These are phyloP conservation scores for Zaprionus lineosus DNA, from an alignment of 2,888 invertebrate species.

Conservation along the genomic window DNA sequence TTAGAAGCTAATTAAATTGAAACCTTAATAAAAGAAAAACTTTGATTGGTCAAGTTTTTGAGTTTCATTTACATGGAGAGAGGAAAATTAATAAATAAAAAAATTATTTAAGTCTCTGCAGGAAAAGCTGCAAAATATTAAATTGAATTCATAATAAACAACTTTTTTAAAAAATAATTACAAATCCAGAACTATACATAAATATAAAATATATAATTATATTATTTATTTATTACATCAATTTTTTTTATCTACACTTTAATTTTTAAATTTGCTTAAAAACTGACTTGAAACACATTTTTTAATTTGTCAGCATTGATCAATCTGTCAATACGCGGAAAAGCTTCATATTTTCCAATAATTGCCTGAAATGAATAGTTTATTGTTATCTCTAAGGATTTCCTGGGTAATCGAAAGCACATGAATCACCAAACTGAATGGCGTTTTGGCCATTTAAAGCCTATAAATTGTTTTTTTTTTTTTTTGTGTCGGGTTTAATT, in stretches of 20 bases:
- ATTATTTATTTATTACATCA: too few species aligned
- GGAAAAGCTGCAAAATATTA: too few species aligned
- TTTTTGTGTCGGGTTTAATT: background rate
- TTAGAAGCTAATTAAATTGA: too few species aligned
- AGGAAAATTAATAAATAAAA: background rate
- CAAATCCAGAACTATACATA: too few species aligned
- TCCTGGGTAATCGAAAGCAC: background rate
- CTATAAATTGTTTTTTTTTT: background rate
- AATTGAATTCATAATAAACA: too few species aligned
- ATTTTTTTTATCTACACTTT: background rate
- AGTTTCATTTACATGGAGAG: too few species aligned
- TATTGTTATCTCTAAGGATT: too few species aligned
- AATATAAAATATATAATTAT: too few species aligned
- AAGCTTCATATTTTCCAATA: background rate
- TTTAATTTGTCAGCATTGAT: background rate
- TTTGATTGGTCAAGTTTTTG: too few species aligned
- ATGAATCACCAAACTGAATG: constrained; percentile 4
- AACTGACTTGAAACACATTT: background rate
- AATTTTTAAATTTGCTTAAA: background rate
- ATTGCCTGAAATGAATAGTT: background rate
- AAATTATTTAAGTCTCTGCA: background rate
- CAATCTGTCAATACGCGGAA: background rate
- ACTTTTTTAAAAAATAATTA: too few species aligned
- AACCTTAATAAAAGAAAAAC: too few species aligned
- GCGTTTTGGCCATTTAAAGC: constrained; percentile 16